A percentile compares a stretch with the other conserved stretches of the same genome.
phyloP scores from a whole-genome alignment of 2,113 vertebrate genomes.

The Uria lomvia region DNA sequence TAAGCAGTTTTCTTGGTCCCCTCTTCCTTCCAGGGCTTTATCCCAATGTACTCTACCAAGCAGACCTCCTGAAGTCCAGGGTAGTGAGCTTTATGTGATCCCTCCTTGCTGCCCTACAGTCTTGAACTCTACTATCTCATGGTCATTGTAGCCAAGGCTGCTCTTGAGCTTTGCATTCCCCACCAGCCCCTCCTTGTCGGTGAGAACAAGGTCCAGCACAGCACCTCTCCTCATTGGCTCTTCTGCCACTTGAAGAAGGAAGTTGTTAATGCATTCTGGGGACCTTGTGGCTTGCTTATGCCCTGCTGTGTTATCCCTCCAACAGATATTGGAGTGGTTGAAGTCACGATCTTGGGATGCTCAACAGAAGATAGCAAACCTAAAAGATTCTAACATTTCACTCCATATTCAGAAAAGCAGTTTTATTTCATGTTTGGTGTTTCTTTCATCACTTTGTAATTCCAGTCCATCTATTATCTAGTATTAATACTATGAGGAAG shows the following conservation, averaged over 20 bases:
- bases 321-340: no score
- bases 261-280: no score
- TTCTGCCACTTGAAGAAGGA: no score
- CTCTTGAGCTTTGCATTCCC: no score
- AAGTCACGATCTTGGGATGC: no score
- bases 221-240: no score
- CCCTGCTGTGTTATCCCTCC: no score
- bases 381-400: not conserved
- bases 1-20: not conserved
- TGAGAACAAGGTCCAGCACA: no score
- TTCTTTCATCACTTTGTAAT: not conserved
- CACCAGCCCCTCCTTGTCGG: no score
- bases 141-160: no score
- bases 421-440: not conserved
- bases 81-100: not conserved
- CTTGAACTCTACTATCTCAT: not conserved
- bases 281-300: no score
- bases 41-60: no score
- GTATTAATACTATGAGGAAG: not conserved
- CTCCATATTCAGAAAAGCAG: not conserved
- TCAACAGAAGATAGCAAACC: not conserved
- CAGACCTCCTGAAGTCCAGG: not conserved
- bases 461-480: not conserved
- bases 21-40: not conserved
- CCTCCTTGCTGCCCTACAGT: not conserved